Evolutionary conservation across 2,888 invertebrate species (phyloP).

Genomic region (Scaptomyza parva): DNA sequence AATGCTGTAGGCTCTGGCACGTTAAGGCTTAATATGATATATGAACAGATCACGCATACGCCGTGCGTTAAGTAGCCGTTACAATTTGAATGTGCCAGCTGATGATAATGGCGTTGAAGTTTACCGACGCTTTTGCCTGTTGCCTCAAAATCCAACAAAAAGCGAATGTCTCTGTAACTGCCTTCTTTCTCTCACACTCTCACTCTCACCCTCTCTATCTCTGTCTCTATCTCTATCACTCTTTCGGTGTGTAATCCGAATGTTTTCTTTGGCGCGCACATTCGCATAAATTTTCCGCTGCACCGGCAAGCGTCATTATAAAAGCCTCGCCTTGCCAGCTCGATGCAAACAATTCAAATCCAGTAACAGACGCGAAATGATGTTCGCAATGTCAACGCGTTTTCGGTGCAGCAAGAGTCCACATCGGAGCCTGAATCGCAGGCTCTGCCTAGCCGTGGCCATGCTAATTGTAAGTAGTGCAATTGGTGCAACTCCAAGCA

Average conservation of each 20-base stretch:
- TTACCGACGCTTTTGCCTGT: constrained; percentile 26
- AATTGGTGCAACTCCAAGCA: neutral
- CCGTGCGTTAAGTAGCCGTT: constrained; percentile 64
- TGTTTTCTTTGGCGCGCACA: constrained; percentile 62
- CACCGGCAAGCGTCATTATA: constrained; percentile 79
- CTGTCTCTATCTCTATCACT: constrained; percentile 4
- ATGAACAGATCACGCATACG: constrained; percentile 69
- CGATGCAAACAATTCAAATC: constrained; percentile 83
- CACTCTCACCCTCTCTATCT: constrained; percentile 3
- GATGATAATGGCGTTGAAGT: constrained; percentile 34
- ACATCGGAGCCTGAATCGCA: constrained; percentile 53
- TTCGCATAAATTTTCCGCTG: constrained; percentile 80
- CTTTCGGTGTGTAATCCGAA: constrained; percentile 25
- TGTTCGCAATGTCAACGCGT: constrained; percentile 72
- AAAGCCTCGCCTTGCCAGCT: constrained; percentile 81
- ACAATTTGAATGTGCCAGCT: constrained; percentile 64
- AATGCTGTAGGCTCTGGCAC: constrained; percentile 55
- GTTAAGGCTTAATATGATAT: constrained; percentile 39
- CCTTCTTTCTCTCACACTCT: constrained; percentile 26
- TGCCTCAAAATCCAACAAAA: constrained; percentile 10
- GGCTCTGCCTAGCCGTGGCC: constrained; percentile 53
- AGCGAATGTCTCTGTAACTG: constrained; percentile 51
- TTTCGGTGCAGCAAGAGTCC: constrained; percentile 36
- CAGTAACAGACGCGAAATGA: constrained; percentile 83
- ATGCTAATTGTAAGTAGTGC: constrained; percentile 82